These are phyloP conservation scores for Pristionchus entomophagus DNA, from an alignment of 2,888 invertebrate species.

Conservation along the genomic window DNA sequence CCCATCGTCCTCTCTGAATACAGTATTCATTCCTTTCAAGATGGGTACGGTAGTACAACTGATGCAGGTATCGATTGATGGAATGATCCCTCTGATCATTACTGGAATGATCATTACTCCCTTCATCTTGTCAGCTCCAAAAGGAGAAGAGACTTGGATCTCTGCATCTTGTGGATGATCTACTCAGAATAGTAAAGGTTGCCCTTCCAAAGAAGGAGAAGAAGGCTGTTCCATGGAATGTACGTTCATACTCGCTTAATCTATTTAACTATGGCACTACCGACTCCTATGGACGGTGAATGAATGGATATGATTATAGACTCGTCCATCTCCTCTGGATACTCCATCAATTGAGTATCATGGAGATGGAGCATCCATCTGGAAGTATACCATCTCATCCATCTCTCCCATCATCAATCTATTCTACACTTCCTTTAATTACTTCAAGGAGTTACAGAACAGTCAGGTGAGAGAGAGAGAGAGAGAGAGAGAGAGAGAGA, in stretches of 20 bases:
- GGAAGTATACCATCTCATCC: constrained; percentile 21
- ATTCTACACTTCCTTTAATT: not conserved
- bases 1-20: not conserved
- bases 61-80: constrained; percentile 36
- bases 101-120: not conserved
- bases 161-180: constrained; percentile 35
- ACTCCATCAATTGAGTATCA: constrained; percentile 2
- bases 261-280: not conserved
- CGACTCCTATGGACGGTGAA: too few relatives aligned
- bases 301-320: not conserved
- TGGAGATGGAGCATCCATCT: constrained; percentile 21
- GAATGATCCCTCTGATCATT: not conserved
- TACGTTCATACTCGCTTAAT: not conserved
- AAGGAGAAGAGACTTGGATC: not conserved
- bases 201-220: constrained; percentile 44
- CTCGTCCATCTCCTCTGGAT: constrained; percentile 36
- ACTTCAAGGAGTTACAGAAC: not conserved
- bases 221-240: constrained; percentile 36
- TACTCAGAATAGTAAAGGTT: constrained; percentile 4
- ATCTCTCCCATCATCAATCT: not conserved
- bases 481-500: too few relatives aligned
- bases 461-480: not conserved
- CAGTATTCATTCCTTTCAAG: constrained; percentile 10
- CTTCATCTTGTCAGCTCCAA: constrained; percentile 13
- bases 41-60: constrained; percentile 34